A percentile compares a stretch with the other conserved stretches of the same genome.
Conservation (phyloP, 2,888 invertebrate species). For the Heliconius ethilla region DNA sequence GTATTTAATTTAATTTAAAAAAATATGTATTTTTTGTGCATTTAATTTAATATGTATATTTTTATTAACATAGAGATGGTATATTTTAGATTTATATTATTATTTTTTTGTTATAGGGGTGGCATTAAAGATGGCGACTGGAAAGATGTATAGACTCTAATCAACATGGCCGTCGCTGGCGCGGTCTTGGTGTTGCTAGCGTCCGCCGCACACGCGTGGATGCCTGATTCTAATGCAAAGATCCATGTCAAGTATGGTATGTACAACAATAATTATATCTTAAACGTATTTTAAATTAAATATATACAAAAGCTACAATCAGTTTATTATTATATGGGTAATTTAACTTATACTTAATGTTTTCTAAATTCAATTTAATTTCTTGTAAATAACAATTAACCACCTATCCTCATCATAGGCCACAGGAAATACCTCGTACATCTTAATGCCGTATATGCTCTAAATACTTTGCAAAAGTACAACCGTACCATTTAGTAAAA, state of each 20-base stretch:
- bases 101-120: conserved; percentile 60
- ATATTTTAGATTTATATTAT: not conserved
- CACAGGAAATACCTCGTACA: conserved; percentile 10
- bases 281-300: no score
- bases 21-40: not conserved
- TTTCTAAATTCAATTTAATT: not conserved
- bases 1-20: not conserved
- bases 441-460: conserved; percentile 13
- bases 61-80: not conserved
- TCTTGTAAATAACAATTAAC: no score
- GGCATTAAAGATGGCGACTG: conserved; percentile 68
- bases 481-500: not conserved
- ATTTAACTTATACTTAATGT: not conserved
- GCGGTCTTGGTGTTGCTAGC: conserved; percentile 81
- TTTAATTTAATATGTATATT: not conserved
- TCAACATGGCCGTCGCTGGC: conserved; percentile 78
- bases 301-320: no score
- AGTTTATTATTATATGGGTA: no score
- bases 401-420: no score
- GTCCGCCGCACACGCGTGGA: conserved; percentile 85
- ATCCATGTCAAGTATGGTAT: conserved; percentile 85
- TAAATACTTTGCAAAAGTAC: conserved; percentile 18
- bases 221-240: conserved; percentile 87
- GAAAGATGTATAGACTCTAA: conserved; percentile 69
- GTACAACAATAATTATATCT: conserved; percentile 42